These are phyloP conservation scores for Folsomia candida DNA, from an alignment of 2,888 invertebrate species.

Conservation along the genomic window DNA sequence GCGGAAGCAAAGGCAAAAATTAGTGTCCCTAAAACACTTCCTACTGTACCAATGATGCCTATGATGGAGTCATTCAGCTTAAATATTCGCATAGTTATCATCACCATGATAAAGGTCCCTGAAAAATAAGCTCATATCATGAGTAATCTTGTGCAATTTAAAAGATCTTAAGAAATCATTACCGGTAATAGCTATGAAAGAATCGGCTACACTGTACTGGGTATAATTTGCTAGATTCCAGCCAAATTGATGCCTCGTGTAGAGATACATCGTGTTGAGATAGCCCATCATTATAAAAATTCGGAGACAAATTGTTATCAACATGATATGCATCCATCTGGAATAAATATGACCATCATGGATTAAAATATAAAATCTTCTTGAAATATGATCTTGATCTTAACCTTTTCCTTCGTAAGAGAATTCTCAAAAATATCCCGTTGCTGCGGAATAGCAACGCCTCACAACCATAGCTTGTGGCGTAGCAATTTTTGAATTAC, in stretches of 20 bases:
- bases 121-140: not conserved
- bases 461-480: no score
- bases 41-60: slow-evolving; percentile 39
- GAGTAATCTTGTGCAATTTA: not conserved
- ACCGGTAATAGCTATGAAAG: slow-evolving; percentile 39
- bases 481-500: no score
- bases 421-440: no score
- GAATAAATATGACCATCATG: not conserved
- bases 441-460: no score
- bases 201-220: slow-evolving; percentile 36
- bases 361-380: not conserved
- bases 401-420: no score
- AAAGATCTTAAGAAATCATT: not conserved
- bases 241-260: slow-evolving; percentile 63
- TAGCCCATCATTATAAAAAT: slow-evolving; percentile 55
- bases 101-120: slow-evolving; percentile 38
- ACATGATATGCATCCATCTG: slow-evolving; percentile 45
- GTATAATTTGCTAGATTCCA: slow-evolving; percentile 61
- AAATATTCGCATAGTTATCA: slow-evolving; percentile 40
- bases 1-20: slow-evolving; percentile 31
- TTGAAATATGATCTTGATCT: not conserved
- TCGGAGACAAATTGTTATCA: slow-evolving; percentile 33
- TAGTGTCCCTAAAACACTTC: slow-evolving; percentile 26
- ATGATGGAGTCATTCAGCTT: slow-evolving; percentile 41
- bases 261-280: slow-evolving; percentile 61